phyloP scores from a whole-genome alignment of 2,888 invertebrate species.

The Stenichneumon culpator region DNA sequence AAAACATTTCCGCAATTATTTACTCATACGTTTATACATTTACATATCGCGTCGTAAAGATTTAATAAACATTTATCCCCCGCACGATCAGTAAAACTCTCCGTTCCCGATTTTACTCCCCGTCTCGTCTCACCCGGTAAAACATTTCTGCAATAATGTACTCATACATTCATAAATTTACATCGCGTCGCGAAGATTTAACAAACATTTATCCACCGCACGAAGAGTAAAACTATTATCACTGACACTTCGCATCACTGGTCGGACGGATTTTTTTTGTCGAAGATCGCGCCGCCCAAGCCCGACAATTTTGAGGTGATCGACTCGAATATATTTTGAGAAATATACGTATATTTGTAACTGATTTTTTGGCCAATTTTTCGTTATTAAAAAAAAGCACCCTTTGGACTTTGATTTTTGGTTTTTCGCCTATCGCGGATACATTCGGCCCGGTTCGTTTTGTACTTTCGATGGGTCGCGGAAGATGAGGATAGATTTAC shows the following conservation, averaged over 20 bases:
- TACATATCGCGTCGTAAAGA: no score
- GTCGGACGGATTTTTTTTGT: neutral
- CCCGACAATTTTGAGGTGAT: conserved; percentile 9
- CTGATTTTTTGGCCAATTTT: neutral
- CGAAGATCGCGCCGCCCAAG: neutral
- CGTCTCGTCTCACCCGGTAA: neutral
- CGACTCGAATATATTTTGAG: neutral
- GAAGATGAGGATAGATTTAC: no score
- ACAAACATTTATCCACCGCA: neutral
- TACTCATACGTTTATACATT: no score
- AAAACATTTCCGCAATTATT: neutral
- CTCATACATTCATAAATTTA: neutral
- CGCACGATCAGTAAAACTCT: no score
- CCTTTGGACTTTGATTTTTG: neutral
- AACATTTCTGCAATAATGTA: neutral
- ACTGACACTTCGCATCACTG: conserved; percentile 33
- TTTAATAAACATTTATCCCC: no score
- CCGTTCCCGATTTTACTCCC: neutral
- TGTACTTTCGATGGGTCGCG: neutral
- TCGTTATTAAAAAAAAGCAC: neutral
- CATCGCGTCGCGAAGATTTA: no score
- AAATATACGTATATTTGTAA: neutral
- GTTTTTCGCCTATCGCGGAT: neutral
- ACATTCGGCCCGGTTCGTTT: neutral
- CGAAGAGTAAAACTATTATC: conserved; percentile 2